phyloP scores from a whole-genome alignment of 2,113 vertebrate species.

The Calidris pygmaea region DNA sequence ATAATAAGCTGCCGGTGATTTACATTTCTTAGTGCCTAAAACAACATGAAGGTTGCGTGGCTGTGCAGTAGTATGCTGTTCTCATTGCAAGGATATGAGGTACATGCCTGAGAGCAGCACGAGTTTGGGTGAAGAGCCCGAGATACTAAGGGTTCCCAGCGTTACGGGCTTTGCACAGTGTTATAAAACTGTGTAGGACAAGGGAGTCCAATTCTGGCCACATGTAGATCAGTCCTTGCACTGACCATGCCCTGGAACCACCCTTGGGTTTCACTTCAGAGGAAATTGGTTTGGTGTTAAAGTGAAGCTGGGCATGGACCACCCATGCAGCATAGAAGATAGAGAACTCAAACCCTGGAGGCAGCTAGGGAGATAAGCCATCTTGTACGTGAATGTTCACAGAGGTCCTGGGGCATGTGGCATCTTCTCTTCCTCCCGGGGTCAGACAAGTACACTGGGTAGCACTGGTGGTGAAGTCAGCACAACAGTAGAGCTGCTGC shows the following conservation, averaged over 20 bases:
- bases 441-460: neutral
- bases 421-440: neutral
- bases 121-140: neutral
- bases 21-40: neutral
- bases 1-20: neutral
- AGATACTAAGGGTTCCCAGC: neutral
- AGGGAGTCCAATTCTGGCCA: neutral
- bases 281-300: neutral
- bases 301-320: neutral
- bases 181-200: neutral
- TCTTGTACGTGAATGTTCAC: neutral
- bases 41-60: neutral
- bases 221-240: neutral
- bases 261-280: neutral
- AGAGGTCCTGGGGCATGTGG: neutral
- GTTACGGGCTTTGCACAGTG: neutral
- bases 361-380: neutral
- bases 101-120: fast-evolving
- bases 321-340: no score
- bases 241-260: neutral
- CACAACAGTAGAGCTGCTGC: neutral
- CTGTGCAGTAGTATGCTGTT: neutral
- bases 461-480: neutral
- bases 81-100: neutral
- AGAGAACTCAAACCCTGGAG: neutral